Percentiles rank a stretch among this genome's conserved stretches.
phyloP scores from a whole-genome alignment of 2,113 vertebrate genomes.

The Macaca fascicularis region DNA sequence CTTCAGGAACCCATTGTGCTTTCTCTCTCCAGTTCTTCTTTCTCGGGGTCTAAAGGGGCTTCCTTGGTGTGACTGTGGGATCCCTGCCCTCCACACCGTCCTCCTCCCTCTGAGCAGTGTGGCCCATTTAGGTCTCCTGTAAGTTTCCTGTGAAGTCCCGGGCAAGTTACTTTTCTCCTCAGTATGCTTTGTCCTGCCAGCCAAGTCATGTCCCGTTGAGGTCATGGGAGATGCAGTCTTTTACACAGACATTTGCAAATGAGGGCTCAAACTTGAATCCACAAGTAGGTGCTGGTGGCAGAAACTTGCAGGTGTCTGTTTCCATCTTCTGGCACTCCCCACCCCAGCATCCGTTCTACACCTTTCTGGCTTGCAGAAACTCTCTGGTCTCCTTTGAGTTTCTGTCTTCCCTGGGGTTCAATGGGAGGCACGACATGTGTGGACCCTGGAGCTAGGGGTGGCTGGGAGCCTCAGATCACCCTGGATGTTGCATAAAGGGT shows the following conservation, averaged over 20 bases:
- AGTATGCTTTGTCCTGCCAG: neutral
- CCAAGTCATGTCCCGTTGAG: conserved; percentile 39
- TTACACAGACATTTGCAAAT: conserved; percentile 59
- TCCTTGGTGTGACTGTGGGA: neutral
- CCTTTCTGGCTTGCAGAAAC: neutral
- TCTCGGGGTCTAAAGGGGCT: neutral
- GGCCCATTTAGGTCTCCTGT: neutral
- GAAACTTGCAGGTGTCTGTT: conserved; percentile 29
- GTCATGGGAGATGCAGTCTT: conserved; percentile 39
- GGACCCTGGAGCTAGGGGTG: neutral
- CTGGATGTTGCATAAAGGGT: neutral
- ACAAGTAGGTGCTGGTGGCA: conserved; percentile 39
- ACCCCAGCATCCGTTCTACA: conserved; percentile 6
- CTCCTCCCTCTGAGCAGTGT: neutral
- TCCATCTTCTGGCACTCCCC: neutral
- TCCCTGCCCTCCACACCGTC: too few species aligned
- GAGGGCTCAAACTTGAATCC: conserved; percentile 13
- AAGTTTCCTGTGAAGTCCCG: neutral
- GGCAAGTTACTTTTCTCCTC: conserved; percentile 27
- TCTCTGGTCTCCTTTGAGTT: neutral
- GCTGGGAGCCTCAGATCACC: neutral
- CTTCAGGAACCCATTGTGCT: accelerated
- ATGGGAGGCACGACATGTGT: neutral
- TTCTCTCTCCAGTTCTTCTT: neutral
- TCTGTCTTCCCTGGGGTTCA: neutral